Evolutionary conservation across 1,140 invertebrate species (phyloP).

Genomic region (Bombus confusus): DNA sequence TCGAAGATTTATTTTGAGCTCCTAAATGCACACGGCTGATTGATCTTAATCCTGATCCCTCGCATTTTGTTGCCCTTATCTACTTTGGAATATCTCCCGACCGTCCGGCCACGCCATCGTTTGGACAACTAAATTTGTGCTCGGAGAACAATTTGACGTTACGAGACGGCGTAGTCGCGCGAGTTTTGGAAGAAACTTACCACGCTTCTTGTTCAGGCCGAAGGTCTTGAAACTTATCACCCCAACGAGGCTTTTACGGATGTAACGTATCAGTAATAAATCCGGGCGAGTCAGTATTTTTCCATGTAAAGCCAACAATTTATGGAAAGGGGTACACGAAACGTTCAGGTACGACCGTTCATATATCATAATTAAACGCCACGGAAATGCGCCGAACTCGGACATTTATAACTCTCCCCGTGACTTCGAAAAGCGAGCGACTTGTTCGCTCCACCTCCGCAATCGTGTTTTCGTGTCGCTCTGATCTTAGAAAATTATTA

Average conservation of each 20-base stretch:
- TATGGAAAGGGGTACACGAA: constrained; percentile 58
- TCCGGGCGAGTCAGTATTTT: constrained; percentile 37
- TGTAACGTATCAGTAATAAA: constrained; percentile 21
- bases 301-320: constrained; percentile 46
- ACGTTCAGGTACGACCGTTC: constrained; percentile 52
- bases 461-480: constrained; percentile 63
- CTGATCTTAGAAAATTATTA: constrained; percentile 48
- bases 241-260: background rate
- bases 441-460: constrained; percentile 69
- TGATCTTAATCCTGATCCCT: constrained; percentile 64
- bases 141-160: constrained; percentile 7
- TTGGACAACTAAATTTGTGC: constrained; percentile 57
- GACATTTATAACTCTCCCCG: constrained; percentile 60
- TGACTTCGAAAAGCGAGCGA: constrained; percentile 67
- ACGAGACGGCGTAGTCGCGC: background rate
- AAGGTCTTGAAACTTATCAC: background rate
- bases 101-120: constrained; percentile 9
- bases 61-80: constrained; percentile 43
- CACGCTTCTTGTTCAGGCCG: background rate
- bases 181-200: background rate
- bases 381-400: constrained; percentile 68
- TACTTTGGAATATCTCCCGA: constrained; percentile 33
- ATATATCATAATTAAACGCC: constrained; percentile 80
- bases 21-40: constrained; percentile 57
- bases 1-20: constrained; percentile 49